A percentile compares a stretch with the other conserved stretches of the same genome.
Conservation (phyloP, 2,888 invertebrate species). For the Phengaris alcon region DNA sequence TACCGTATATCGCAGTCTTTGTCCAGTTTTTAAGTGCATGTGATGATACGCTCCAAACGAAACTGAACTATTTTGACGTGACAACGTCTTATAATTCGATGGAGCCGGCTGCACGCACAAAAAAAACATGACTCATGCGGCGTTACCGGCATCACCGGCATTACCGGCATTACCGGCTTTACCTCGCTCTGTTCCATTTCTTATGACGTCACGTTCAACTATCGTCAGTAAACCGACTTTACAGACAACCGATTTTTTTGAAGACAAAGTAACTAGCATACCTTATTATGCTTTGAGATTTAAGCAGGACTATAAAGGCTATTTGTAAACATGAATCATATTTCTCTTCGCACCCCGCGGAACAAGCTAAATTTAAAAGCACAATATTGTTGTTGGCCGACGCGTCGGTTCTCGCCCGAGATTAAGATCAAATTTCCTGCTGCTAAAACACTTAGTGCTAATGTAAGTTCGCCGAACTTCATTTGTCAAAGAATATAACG, state of each 20-base stretch:
- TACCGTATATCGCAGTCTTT: not conserved
- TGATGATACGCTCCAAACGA: not conserved
- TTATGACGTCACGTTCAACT: too few relatives aligned
- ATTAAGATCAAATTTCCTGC: conserved; percentile 18
- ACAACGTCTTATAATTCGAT: too few relatives aligned
- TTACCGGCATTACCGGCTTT: too few relatives aligned
- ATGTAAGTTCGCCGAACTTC: conserved; percentile 21
- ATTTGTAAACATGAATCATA: not conserved
- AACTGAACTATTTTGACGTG: not conserved
- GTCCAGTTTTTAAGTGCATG: not conserved
- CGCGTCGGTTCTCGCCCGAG: not conserved
- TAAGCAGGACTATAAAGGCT: not conserved
- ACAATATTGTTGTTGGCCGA: conserved; percentile 11
- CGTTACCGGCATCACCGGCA: too few relatives aligned
- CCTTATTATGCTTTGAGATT: too few relatives aligned
- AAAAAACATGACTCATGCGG: too few relatives aligned
- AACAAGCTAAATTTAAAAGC: not conserved
- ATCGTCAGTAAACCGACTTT: too few relatives aligned
- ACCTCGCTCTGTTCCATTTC: too few relatives aligned
- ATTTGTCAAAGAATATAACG: conserved; percentile 22
- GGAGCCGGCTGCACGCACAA: too few relatives aligned
- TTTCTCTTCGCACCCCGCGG: not conserved
- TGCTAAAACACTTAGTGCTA: conserved; percentile 15
- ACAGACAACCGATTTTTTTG: too few relatives aligned
- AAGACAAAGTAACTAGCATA: not conserved